Evolutionary conservation across 2,113 vertebrate genomes (phyloP), one percentile per base, ranked within the genome.

Genomic region (Etia nguti): DNA sequence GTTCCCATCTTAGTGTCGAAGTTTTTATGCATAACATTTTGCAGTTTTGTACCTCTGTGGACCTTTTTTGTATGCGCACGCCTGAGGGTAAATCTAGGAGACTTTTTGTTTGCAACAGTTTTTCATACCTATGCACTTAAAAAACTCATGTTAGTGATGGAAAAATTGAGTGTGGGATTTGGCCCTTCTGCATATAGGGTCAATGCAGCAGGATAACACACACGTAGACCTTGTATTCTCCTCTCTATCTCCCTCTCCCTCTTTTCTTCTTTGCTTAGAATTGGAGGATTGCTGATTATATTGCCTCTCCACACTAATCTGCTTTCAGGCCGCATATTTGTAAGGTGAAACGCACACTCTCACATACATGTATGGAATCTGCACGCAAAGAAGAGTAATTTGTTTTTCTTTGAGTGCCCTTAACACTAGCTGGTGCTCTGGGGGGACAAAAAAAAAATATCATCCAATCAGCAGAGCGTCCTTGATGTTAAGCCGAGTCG

Each of bases 351-450:
- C 36, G 8, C 52, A 54, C 68, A 73, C 77, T 43, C 68, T 20
- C 81, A 38, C 60, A 56, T 75, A 54, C 41, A 62, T n/a, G 46
- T 36, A 68, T 52, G 5, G 26, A 65, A 65, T 20, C 36, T 55
- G 29, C 41, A 57, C 10, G 1, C 55, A 46, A 13, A n/a, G n/a
- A 70, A 11, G 52, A 57, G n/a, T 83, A 85, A 87, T 89, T 92
- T 87, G 46, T 88, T 83, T 83, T 88, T 83, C 82, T 90, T 90
- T 82, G 77, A 88, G 83, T 8, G 68, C 80, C 59, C 68, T 84
- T 73, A 86, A 86, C 36, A 10, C 57, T 22, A 20, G 34, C 52
- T 54, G 22, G 16, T 75, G 11, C 65, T 88, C 59, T 56, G 54
- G 60, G n/a, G 4, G 22, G 1, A 24, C 2, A 11, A 5, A 48